phyloP scores from a whole-genome alignment of 2,888 invertebrate species.

The Abscondita cerata region DNA sequence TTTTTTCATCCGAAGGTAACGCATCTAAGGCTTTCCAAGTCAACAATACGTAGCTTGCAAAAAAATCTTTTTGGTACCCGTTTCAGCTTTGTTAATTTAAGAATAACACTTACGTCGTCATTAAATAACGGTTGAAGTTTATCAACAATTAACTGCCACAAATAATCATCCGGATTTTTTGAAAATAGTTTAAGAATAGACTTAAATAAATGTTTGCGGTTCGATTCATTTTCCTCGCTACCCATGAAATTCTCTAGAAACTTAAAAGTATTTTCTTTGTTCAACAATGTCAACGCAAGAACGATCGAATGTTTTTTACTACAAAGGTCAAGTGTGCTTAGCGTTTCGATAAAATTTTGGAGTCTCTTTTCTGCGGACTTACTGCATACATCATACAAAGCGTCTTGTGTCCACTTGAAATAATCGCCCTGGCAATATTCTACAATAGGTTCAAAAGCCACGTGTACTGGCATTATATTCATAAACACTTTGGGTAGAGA shows the following conservation, averaged over 20 bases:
- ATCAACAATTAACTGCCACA: constrained; percentile 15
- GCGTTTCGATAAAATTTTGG: not conserved
- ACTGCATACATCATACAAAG: constrained; percentile 10
- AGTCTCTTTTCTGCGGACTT: constrained; percentile 21
- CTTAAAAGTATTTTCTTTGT: not conserved
- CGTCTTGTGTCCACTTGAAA: constrained; percentile 16
- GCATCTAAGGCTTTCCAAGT: constrained; percentile 1
- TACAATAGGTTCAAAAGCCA: constrained; percentile 12
- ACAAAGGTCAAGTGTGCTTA: constrained; percentile 20
- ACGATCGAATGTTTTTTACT: constrained; percentile 25
- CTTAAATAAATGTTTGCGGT: constrained; percentile 16
- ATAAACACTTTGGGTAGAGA: constrained; percentile 5
- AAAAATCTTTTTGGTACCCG: constrained; percentile 8
- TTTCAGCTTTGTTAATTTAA: constrained; percentile 1
- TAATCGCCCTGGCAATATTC: constrained; percentile 27
- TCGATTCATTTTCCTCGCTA: constrained; percentile 17
- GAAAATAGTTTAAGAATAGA: constrained; percentile 17
- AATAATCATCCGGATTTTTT: constrained; percentile 17
- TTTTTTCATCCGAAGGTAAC: not conserved
- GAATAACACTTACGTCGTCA: constrained; percentile 15
- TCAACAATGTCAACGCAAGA: constrained; percentile 12
- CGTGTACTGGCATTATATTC: constrained; percentile 12
- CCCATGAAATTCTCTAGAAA: not conserved
- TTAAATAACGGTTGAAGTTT: constrained; percentile 4
- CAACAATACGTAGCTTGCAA: constrained; percentile 4